Conservation (phyloP, 2,113 vertebrate genomes). For the Neolamprologus brichardi region DNA sequence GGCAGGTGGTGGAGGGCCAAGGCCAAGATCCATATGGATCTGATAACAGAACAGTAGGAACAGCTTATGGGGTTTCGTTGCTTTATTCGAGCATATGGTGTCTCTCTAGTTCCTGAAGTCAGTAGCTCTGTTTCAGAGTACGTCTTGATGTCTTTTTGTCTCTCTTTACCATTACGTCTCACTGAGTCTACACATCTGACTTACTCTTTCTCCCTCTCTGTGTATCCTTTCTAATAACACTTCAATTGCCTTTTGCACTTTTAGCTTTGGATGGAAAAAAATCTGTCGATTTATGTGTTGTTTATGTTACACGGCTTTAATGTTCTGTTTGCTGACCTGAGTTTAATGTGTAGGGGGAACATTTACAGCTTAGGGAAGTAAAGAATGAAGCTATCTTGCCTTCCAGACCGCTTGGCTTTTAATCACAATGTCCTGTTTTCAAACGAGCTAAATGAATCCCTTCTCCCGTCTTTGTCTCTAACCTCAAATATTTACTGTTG, state of each 20-base stretch:
- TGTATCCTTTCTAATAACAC: neutral
- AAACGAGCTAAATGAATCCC: constrained; percentile 65
- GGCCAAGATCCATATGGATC: constrained; percentile 69
- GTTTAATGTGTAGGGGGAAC: neutral
- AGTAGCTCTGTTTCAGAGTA: neutral
- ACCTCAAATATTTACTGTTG: constrained; percentile 74
- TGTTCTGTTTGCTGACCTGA: neutral
- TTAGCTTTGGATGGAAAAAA: neutral
- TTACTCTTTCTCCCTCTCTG: neutral
- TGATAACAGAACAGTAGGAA: constrained; percentile 77
- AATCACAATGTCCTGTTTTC: constrained; percentile 70
- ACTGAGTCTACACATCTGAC: neutral
- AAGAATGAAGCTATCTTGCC: neutral
- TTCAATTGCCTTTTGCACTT: neutral
- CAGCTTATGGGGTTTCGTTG: constrained; percentile 46
- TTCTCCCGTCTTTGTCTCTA: constrained; percentile 67
- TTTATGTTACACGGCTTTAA: neutral
- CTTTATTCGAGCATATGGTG: constrained; percentile 45
- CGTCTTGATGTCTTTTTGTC: neutral
- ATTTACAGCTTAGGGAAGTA: neutral
- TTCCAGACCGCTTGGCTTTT: constrained; percentile 39
- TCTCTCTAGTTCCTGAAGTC: constrained; percentile 34
- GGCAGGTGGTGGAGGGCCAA: constrained; percentile 60
- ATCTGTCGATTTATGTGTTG: neutral
- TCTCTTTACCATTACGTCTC: neutral